Evolutionary conservation across 2,888 invertebrate genomes (phyloP).

Genomic region (Omphaloscelis lunosa): DNA sequence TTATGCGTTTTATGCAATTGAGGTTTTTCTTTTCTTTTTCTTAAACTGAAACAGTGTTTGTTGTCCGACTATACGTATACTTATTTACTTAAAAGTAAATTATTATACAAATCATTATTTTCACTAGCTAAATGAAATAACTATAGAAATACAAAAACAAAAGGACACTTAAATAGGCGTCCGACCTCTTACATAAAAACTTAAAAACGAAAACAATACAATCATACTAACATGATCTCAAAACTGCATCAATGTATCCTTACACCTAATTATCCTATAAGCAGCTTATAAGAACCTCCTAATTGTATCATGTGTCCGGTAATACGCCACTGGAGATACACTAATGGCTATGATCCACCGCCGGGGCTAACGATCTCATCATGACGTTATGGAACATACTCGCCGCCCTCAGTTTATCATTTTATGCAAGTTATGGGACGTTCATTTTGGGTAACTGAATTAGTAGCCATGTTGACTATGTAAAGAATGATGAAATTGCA

Average conservation of each 20-base stretch:
- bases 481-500: neutral
- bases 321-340: conserved; percentile 44
- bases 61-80: too few species aligned
- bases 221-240: neutral
- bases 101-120: too few species aligned
- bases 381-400: conserved; percentile 34
- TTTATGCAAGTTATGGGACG: conserved; percentile 24
- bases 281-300: conserved; percentile 27
- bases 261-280: conserved; percentile 21
- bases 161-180: too few species aligned
- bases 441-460: conserved; percentile 36
- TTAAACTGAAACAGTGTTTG: too few species aligned
- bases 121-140: too few species aligned
- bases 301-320: conserved; percentile 52
- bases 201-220: neutral
- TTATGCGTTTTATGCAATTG: too few species aligned
- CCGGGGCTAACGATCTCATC: conserved; percentile 51
- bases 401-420: conserved; percentile 27
- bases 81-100: too few species aligned
- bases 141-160: too few species aligned
- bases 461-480: conserved; percentile 20
- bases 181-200: neutral
- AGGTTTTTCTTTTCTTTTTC: too few species aligned
- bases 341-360: conserved; percentile 31
- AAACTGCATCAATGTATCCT: neutral